Conservation (phyloP, 2,113 vertebrate species). For the Mungos mungo region DNA sequence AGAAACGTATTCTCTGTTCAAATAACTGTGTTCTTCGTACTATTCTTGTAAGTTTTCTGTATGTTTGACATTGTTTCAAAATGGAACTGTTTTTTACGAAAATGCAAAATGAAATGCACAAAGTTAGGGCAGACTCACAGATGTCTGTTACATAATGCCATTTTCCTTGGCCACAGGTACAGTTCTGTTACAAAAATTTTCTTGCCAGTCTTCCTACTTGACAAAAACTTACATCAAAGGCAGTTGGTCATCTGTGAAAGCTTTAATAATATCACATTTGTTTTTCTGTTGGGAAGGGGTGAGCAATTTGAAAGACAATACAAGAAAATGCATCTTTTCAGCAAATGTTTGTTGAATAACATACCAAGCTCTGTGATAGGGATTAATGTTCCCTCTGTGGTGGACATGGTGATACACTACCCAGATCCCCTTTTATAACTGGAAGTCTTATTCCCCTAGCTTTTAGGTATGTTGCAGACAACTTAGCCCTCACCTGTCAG, state of each 20-base stretch:
- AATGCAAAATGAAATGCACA: not conserved
- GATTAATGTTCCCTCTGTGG: not conserved
- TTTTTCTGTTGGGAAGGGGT: not conserved
- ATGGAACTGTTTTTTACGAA: not conserved
- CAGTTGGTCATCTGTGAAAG: not conserved
- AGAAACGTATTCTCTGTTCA: not conserved
- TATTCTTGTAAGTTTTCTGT: not conserved
- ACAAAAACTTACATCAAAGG: not conserved
- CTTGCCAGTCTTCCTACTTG: not conserved
- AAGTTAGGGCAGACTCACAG: not conserved
- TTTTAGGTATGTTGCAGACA: not conserved
- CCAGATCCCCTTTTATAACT: not conserved
- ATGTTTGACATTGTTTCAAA: slow-evolving; percentile 14
- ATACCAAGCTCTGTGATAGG: not conserved
- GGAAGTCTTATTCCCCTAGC: not conserved
- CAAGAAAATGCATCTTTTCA: not conserved
- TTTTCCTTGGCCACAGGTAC: not conserved
- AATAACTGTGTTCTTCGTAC: not conserved
- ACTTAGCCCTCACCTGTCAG: not conserved
- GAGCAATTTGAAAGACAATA: slow-evolving; percentile 10
- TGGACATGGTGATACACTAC: not conserved
- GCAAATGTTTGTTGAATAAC: not conserved
- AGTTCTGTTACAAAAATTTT: not conserved
- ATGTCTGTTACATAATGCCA: not conserved
- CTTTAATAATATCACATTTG: not conserved